phyloP scores from a whole-genome alignment of 2,888 invertebrate genomes.

The Amitus sp. region DNA sequence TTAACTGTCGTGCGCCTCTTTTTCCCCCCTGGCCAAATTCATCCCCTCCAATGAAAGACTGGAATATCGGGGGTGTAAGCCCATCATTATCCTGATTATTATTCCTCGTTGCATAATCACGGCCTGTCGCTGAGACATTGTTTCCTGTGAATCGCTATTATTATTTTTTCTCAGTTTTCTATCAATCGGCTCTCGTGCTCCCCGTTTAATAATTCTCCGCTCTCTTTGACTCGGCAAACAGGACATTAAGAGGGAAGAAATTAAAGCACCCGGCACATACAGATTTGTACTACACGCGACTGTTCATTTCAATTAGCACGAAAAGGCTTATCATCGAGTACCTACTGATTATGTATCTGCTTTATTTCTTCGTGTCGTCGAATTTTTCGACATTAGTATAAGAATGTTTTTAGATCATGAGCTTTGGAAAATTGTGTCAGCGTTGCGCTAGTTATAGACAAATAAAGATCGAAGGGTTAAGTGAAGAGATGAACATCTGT shows the following conservation, averaged over 20 bases:
- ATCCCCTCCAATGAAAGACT: slow-evolving; percentile 4
- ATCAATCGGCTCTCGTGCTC: slow-evolving; percentile 37
- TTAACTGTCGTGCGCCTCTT: slow-evolving; percentile 21
- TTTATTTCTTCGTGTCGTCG: slow-evolving; percentile 11
- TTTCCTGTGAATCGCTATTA: slow-evolving; percentile 50
- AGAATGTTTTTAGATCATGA: too few species aligned
- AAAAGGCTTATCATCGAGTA: slow-evolving; percentile 31
- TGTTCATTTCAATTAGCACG: slow-evolving; percentile 15
- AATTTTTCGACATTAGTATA: slow-evolving; percentile 15
- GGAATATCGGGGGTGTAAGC: slow-evolving; percentile 55
- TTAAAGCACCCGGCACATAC: slow-evolving; percentile 38
- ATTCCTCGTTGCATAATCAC: slow-evolving; percentile 60
- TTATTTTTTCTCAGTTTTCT: slow-evolving; percentile 39
- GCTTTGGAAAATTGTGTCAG: too few species aligned
- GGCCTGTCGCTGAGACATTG: slow-evolving; percentile 58
- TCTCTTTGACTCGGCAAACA: slow-evolving; percentile 44
- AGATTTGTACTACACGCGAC: slow-evolving; percentile 34
- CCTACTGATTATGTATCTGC: slow-evolving; percentile 35
- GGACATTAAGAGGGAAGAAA: slow-evolving; percentile 48
- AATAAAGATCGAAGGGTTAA: too few species aligned
- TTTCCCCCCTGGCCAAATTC: slow-evolving; percentile 14
- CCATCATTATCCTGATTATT: slow-evolving; percentile 62
- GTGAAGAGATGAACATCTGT: too few species aligned
- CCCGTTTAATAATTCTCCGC: slow-evolving; percentile 46
- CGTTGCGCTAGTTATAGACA: too few species aligned